phyloP scores from a whole-genome alignment of 2,888 invertebrate genomes.

The Tolmerus cingulatus region DNA sequence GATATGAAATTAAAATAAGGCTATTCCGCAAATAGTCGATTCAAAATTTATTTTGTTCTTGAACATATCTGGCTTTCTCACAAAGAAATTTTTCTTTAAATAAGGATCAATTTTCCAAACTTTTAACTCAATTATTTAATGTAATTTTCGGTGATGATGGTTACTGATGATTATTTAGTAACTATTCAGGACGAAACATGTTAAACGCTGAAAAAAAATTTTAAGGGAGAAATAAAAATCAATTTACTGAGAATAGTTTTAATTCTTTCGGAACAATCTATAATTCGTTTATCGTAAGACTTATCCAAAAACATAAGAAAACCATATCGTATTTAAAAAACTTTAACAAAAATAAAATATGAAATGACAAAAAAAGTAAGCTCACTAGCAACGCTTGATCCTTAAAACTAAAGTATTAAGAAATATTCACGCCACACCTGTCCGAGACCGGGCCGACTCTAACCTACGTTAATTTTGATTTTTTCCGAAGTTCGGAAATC shows the following conservation, averaged over 20 bases:
- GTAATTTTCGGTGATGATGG: too few species aligned
- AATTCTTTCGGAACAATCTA: slow-evolving; percentile 29
- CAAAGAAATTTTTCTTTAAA: too few species aligned
- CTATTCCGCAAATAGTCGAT: too few species aligned
- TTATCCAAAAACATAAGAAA: slow-evolving; percentile 21
- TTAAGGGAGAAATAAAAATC: not conserved
- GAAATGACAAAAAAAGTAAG: slow-evolving; percentile 13
- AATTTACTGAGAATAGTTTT: slow-evolving; percentile 14
- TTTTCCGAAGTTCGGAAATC: not conserved
- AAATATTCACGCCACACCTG: not conserved
- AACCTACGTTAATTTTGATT: not conserved
- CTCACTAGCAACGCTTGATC: not conserved
- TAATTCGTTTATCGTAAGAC: slow-evolving; percentile 28
- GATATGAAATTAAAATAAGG: too few species aligned
- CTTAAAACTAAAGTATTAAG: not conserved
- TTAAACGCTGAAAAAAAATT: not conserved
- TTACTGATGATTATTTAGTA: too few species aligned
- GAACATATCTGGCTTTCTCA: too few species aligned
- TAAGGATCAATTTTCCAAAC: too few species aligned
- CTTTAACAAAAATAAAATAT: slow-evolving; percentile 45
- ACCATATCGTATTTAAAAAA: slow-evolving; percentile 49
- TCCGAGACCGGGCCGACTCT: not conserved
- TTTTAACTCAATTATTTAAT: too few species aligned
- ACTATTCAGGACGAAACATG: too few species aligned
- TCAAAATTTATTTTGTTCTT: too few species aligned